These are phyloP conservation scores for Piaya cayana DNA, from an alignment of 2,113 vertebrate species.

Conservation along the genomic window DNA sequence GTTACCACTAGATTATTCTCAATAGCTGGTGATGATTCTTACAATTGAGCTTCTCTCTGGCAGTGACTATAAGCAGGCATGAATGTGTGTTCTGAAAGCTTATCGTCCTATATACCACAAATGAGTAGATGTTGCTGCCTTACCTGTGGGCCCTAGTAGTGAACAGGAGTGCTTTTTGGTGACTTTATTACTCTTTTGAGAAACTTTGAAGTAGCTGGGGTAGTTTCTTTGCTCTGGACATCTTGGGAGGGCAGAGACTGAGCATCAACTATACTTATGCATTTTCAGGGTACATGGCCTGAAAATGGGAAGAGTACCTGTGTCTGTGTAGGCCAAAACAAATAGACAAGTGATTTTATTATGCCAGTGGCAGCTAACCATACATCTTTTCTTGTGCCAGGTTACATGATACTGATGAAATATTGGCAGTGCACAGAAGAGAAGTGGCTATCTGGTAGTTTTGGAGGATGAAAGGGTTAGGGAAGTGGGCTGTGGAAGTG, in stretches of 20 bases:
- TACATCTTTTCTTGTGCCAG: not conserved
- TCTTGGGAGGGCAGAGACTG: not conserved
- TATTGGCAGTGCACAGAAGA: not conserved
- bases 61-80: not conserved
- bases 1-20: not conserved
- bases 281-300: not conserved
- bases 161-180: not conserved
- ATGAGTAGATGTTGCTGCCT: not conserved
- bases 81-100: not conserved
- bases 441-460: not conserved
- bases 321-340: not conserved
- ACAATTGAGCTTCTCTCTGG: not conserved
- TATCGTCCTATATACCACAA: not conserved
- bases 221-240: not conserved
- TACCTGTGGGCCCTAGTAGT: not conserved
- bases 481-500: rapidly evolving
- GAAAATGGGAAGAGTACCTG: not conserved
- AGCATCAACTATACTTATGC: not conserved
- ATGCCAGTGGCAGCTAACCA: not conserved
- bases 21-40: not conserved
- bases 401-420: not conserved
- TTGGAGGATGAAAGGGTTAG: not conserved
- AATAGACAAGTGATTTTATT: not conserved
- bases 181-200: not conserved
- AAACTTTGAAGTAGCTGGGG: not conserved